A percentile compares a stretch with the other conserved stretches of the same genome.
These are phyloP conservation scores for Sebastiscus albofasciatus DNA, from an alignment of 2,797 vertebrate species.

Conservation along the genomic window DNA sequence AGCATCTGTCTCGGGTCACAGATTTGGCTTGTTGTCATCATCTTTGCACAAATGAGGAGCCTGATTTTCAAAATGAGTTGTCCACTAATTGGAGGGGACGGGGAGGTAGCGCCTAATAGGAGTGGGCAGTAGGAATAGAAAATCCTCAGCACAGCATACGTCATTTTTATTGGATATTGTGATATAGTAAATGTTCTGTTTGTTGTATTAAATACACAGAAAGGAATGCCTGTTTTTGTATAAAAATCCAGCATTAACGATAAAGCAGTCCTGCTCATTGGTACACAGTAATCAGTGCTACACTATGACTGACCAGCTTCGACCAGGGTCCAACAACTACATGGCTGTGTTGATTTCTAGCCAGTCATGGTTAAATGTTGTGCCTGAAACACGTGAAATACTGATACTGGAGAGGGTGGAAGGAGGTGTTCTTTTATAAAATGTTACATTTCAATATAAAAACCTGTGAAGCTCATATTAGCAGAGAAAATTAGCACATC, in stretches of 20 bases:
- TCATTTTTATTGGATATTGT: neutral
- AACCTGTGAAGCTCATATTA: neutral
- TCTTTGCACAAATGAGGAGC: constrained; percentile 5
- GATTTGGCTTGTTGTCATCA: constrained; percentile 1
- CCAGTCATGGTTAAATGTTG: neutral
- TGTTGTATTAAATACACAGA: neutral
- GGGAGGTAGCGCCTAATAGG: neutral
- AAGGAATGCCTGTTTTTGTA: neutral
- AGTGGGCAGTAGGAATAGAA: neutral
- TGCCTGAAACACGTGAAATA: too few relatives aligned
- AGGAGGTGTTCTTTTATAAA: too few relatives aligned
- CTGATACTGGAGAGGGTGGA: too few relatives aligned
- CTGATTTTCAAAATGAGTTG: constrained; percentile 12
- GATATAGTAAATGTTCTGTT: neutral
- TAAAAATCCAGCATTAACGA: neutral
- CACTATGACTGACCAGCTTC: neutral
- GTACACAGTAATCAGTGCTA: too few relatives aligned
- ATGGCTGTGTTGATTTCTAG: neutral
- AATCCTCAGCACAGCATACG: neutral
- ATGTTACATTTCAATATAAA: too few relatives aligned
- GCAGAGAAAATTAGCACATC: neutral
- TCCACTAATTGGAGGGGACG: neutral
- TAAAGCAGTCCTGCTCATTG: neutral
- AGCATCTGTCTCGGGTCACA: neutral
- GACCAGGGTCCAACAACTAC: neutral